Conservation (phyloP, 2,113 vertebrate species). For the Natator depressus region DNA sequence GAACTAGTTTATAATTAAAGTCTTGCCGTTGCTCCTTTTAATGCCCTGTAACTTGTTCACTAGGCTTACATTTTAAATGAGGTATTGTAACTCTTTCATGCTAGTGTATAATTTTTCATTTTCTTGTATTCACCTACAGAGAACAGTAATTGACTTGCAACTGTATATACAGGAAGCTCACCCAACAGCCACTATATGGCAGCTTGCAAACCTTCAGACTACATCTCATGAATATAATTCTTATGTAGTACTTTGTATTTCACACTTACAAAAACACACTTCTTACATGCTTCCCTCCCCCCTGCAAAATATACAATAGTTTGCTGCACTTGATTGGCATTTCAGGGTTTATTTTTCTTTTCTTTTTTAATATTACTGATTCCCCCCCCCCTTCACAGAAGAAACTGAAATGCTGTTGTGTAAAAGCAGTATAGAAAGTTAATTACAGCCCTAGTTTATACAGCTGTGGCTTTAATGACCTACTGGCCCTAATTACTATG, state of each 20-base stretch:
- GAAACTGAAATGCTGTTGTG: constrained; percentile 63
- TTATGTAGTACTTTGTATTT: constrained; percentile 32
- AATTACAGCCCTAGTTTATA: constrained; percentile 81
- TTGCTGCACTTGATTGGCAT: constrained; percentile 51
- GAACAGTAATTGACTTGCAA: constrained; percentile 19
- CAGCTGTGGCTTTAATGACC: constrained; percentile 79
- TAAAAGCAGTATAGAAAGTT: constrained; percentile 75
- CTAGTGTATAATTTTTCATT: constrained; percentile 72
- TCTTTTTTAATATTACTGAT: constrained; percentile 41
- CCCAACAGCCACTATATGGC: constrained; percentile 11
- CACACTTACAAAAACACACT: constrained; percentile 38
- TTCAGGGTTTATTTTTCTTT: constrained; percentile 22
- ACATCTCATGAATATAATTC: constrained; percentile 11
- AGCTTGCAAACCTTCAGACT: constrained; percentile 13
- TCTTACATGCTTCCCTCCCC: not conserved
- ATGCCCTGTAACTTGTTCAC: constrained; percentile 59
- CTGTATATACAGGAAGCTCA: not conserved
- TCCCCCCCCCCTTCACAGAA: constrained; percentile 52
- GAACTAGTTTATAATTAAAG: constrained; percentile 72
- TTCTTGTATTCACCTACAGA: constrained; percentile 56
- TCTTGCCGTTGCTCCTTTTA: constrained; percentile 70
- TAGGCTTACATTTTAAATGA: constrained; percentile 40
- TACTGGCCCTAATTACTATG: constrained; percentile 75
- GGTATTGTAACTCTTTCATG: constrained; percentile 60
- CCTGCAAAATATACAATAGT: constrained; percentile 21